Base-by-base conservation (phyloP, 2,888 invertebrate genomes). In the Mythimna loreyi region DNA sequence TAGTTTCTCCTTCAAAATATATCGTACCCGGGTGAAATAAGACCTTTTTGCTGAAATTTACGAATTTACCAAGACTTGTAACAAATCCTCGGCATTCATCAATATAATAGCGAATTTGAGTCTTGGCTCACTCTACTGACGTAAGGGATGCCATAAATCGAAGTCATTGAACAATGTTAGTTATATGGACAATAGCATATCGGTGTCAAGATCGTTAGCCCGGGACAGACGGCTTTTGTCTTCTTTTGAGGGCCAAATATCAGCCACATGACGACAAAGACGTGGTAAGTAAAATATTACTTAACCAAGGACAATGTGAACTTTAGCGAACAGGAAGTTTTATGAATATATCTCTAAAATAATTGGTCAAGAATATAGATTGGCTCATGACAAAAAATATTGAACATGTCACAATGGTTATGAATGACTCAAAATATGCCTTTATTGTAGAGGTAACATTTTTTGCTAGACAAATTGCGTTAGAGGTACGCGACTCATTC, bases 141-240 rank as follows among this genome's bases (percentile, higher is more conserved):
- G 84, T 86, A 75, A 78, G 68, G 75, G 80, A 78, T 81, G 80
- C 74, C 86, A 89, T 90, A 88, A 89, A 89, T 90, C 87, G 85
- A 86, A 83, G 74, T 82, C 62, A 77, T 82, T 84, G 86, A 86
- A 89, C 89, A 89, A 87, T 89, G 86, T 88, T 86, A 86, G 82
- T 85, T 83, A 84, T 80, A 83, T 86, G 87, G 88, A 91, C 90
- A 92, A 92, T 89, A 85, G 89, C 76, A 73, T 84, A 91, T 91
- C 88, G 88, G 87, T 93, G 93, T 93, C 92, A 94, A 92, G 92
- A 92, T 84, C 92, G 86, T 85, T 87, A 85, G 82, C 77, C 75
- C 80, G 83, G 77, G 78, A 77, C 72, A 76, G 73, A 30, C 62
- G 79, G 81, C 84, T 87, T 91, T 92, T 92, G 91, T 92, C 87